phyloP scores from a whole-genome alignment of 1,140 invertebrate genomes.

The Adoxophyes honmai region DNA sequence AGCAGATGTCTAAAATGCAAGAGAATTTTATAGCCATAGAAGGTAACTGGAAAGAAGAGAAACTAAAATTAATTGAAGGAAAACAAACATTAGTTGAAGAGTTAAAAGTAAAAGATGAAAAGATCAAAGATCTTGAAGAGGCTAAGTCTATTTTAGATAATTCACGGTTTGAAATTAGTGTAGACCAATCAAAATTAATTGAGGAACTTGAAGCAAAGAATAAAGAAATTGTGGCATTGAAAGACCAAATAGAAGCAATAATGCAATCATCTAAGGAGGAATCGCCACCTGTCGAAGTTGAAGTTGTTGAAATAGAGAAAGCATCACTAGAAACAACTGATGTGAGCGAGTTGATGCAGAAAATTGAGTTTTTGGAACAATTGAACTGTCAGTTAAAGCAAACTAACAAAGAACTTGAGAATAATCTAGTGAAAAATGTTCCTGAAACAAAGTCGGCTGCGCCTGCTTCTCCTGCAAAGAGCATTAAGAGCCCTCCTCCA shows the following conservation, averaged over 20 bases:
- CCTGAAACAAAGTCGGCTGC: constrained; percentile 39
- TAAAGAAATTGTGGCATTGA: constrained; percentile 58
- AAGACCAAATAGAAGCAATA: constrained; percentile 53
- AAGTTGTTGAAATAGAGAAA: constrained; percentile 65
- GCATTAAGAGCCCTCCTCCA: constrained; percentile 48
- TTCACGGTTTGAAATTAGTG: constrained; percentile 78
- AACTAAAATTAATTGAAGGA: constrained; percentile 79
- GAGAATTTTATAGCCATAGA: constrained; percentile 86
- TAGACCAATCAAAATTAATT: constrained; percentile 76
- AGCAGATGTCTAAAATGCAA: constrained; percentile 89
- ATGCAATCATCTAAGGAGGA: constrained; percentile 28
- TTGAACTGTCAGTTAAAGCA: constrained; percentile 75
- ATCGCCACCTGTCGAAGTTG: constrained; percentile 36
- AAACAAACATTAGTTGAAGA: constrained; percentile 78
- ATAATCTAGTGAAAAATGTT: constrained; percentile 64
- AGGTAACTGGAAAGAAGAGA: constrained; percentile 83
- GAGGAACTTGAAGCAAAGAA: constrained; percentile 76
- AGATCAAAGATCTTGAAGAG: constrained; percentile 72
- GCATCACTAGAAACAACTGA: constrained; percentile 68
- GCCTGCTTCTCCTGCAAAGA: constrained; percentile 43
- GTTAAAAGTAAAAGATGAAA: constrained; percentile 79
- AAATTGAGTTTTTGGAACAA: constrained; percentile 75
- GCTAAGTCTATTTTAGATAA: constrained; percentile 75
- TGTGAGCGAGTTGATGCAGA: constrained; percentile 66
- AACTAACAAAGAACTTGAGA: constrained; percentile 77